Evolutionary conservation across 37 sponge, comb jelly and placozoan species (phyloP), one percentile per base, ranked within the genome.

Genomic region (Oopsacas minuta): DNA sequence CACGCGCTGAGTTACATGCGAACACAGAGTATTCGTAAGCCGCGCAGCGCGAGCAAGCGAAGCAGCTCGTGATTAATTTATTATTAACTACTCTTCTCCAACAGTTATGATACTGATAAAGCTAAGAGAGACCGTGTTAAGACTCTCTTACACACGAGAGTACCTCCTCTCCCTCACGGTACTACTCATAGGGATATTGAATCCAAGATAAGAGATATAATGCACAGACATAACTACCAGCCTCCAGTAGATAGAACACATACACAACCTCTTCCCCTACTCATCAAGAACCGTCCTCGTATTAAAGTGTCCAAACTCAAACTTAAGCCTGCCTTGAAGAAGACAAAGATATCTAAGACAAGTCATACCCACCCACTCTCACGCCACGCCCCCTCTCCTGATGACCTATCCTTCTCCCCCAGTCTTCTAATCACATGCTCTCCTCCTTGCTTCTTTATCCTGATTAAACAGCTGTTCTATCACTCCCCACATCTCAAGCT

Each of bases 401-500:
- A 20, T 32, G 75, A 5, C 75, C 12, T 17, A 46, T 17, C 51
- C 51, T 46, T 17, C 12, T n/a, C 30, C 7, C 7, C 22, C 30
- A 34, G 75, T 3, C 75, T 61, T 3, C 7, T 61, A n/a, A 10
- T 12, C 22, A 3, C 7, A 25, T 3, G 22, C 7, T 12, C 7
- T n/a, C 17, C 75, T 34, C 28, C 75, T 34, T 61, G 75, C 75
- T 61, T 25, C 75, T 61, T 61, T 34, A 10, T 12, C 7, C 7
- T 61, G 28, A 34, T 61, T 34, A 10, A 61, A n/a, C 75, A 61
- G 75, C 75, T 61, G 75, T 61, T 61, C 75, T 34, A 34, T 3
- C 75, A 61, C 75, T 25, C 75, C 75, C 75, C 75, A 37, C 1
- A 28, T 5, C 38, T 84, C 52, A 36, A 84, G 83, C 83, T 82